Base-by-base conservation (phyloP, 1,140 invertebrate genomes). In the Euwallacea fornicatus region DNA sequence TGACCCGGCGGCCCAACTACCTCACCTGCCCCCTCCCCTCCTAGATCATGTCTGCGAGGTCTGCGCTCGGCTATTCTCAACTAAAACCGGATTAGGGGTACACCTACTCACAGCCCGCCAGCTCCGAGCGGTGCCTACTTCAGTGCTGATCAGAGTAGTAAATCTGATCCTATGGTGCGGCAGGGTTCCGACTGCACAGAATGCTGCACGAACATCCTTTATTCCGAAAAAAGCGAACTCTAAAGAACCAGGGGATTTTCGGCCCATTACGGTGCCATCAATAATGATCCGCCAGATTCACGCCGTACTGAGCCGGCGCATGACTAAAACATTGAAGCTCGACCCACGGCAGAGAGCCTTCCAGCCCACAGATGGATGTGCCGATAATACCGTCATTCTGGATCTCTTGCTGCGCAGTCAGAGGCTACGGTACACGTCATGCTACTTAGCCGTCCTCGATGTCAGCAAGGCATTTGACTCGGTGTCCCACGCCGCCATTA, bases 211-310 rank as follows among this genome's bases (percentile, higher is more conserved):
- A 7, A 63, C 61, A 7, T n/a, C 61, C 6, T 63, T 68, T 4
- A 42, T 68, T 46, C 66, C 66, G 2, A 68, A 68, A 41, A 68
- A 42, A n/a, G 16, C 2, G 2, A 44, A 10, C 7, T 2, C 55
- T 7, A 7, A 2, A 2, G 66, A n/a, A 4, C 66, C 66, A 4
- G 16, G 55, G 2, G 54, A 59, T 15, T 68, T 8, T 44, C 8
- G 66, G 42, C 66, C 66, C 7, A 59, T 68, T 13, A 60, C 66
- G 33, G 44, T 60, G 7, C 42, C 61, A 8, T 47, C 61, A 6
- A 21, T 46, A 10, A 7, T 63, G 6, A 7, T 63, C 7, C 41
- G 61, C 42, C 7, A 10, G 6, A 63, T 63, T 6, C 9, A 63
- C 15, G 6, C 41, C 6, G 21, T 63, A 10, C 42, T 63, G 6